phyloP scores from a whole-genome alignment of 1,140 invertebrate species.

The Geopemphigus sp. region DNA sequence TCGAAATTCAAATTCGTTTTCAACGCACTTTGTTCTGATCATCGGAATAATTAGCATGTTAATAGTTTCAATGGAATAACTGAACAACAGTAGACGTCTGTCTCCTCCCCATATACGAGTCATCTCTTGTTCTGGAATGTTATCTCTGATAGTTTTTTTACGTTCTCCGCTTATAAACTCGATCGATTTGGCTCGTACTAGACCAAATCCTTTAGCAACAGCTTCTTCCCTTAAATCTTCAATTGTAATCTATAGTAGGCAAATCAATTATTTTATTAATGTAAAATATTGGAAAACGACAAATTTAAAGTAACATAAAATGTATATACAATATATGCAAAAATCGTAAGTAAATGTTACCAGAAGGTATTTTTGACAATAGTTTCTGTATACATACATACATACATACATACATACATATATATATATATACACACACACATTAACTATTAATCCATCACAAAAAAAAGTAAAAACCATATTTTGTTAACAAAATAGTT shows the following conservation, averaged over 20 bases:
- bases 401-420: too few species aligned
- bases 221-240: conserved; percentile 63
- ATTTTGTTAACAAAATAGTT: too few species aligned
- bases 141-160: conserved; percentile 50
- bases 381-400: not conserved
- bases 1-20: conserved; percentile 17
- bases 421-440: too few species aligned
- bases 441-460: not conserved
- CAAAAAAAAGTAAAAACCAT: not conserved
- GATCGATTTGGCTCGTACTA: conserved; percentile 51
- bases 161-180: conserved; percentile 52
- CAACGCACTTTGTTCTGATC: conserved; percentile 88
- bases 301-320: not conserved
- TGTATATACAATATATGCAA: not conserved
- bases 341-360: not conserved
- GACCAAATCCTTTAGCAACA: conserved; percentile 51
- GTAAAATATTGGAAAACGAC: not conserved
- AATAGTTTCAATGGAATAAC: conserved; percentile 93
- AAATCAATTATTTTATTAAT: not conserved
- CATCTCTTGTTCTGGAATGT: conserved; percentile 53
- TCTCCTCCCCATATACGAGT: conserved; percentile 68
- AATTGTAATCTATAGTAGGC: conserved; percentile 64
- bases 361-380: not conserved
- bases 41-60: conserved; percentile 92
- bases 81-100: conserved; percentile 83